These are phyloP conservation scores for Akabosia matsudoensis DNA, from an alignment of 1,140 invertebrate species.

Conservation along the genomic window DNA sequence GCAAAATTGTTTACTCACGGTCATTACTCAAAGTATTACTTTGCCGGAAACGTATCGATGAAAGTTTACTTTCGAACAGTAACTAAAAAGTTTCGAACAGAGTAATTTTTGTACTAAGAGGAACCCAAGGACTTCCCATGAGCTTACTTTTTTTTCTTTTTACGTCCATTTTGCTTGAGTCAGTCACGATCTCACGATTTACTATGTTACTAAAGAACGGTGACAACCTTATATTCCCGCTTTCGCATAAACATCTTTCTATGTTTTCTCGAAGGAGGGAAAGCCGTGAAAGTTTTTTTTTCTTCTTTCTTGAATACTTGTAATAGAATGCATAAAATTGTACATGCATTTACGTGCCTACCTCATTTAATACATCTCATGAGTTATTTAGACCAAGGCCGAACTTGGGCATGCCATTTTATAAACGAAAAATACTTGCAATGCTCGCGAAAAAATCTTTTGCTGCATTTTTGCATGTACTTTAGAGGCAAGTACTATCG, in stretches of 20 bases:
- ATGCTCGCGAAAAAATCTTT: background rate
- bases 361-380: background rate
- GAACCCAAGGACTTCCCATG: background rate
- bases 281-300: background rate
- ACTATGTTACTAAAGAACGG: background rate
- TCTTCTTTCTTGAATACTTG: background rate
- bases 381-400: conserved; percentile 6
- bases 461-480: too few relatives aligned
- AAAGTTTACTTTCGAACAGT: background rate
- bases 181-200: background rate
- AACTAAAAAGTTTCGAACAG: background rate
- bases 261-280: background rate
- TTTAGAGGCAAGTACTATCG: too few relatives aligned
- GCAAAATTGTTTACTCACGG: too few relatives aligned
- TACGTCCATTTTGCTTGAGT: background rate
- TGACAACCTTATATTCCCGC: background rate
- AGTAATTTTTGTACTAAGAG: background rate
- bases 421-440: background rate
- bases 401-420: background rate
- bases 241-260: too few relatives aligned
- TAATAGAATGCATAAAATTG: background rate
- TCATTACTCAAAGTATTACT: too few relatives aligned
- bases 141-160: background rate
- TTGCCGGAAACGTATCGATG: background rate
- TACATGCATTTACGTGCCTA: background rate